Conservation (phyloP, 1,140 invertebrate species). For the Zaprionus africanus region DNA sequence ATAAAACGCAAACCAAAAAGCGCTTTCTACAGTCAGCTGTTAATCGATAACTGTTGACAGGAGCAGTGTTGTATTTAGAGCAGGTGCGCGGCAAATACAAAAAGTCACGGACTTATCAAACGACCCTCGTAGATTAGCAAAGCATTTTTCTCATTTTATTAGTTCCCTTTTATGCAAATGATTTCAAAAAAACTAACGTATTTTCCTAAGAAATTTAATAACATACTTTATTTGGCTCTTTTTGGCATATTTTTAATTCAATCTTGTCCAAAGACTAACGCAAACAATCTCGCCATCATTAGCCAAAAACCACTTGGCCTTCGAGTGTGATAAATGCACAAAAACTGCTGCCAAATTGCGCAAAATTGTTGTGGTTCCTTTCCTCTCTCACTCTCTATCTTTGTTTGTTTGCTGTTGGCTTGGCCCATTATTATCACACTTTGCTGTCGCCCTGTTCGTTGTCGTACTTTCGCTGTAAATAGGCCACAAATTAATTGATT, state of each 20-base stretch:
- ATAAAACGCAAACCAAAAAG: no score
- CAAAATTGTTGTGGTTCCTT: constrained; percentile 59
- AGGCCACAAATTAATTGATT: constrained; percentile 78
- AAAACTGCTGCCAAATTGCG: constrained; percentile 65
- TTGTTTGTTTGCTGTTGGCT: constrained; percentile 51
- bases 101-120: no score
- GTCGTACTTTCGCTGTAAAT: constrained; percentile 64
- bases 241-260: not conserved
- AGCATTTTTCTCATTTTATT: not conserved
- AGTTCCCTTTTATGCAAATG: not conserved
- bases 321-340: constrained; percentile 75
- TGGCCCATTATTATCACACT: constrained; percentile 17
- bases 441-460: not conserved
- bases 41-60: no score
- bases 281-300: constrained; percentile 53
- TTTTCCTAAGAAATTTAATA: not conserved
- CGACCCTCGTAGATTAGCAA: not conserved
- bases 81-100: no score
- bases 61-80: no score
- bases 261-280: not conserved
- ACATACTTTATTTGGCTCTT: not conserved
- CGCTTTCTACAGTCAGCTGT: no score
- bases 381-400: not conserved
- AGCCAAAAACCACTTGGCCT: constrained; percentile 67
- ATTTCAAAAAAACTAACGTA: not conserved